phyloP scores from a whole-genome alignment of 2,797 vertebrate genomes.

The Gymnocypris eckloni region DNA sequence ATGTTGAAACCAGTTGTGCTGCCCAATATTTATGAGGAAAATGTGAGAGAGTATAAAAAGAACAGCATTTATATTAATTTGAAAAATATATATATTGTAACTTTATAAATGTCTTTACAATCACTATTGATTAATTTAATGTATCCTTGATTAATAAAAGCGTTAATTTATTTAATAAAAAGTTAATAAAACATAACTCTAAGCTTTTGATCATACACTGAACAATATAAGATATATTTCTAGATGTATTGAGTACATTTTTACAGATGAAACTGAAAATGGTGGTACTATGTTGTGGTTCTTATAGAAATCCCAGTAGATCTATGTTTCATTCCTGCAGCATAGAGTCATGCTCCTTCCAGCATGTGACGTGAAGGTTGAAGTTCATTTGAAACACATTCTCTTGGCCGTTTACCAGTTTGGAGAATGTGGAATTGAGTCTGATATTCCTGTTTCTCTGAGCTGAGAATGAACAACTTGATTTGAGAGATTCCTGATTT shows the following conservation, averaged over 20 bases:
- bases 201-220: neutral
- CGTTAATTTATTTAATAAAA: neutral
- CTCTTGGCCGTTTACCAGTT: constrained; percentile 19
- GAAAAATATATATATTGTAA: neutral
- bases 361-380: constrained; percentile 29
- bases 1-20: neutral
- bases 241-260: too few species aligned
- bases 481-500: constrained; percentile 39
- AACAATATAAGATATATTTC: neutral
- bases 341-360: neutral
- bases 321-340: neutral
- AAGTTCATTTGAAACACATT: constrained; percentile 47
- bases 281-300: neutral
- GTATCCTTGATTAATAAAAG: neutral
- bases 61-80: neutral
- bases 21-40: neutral
- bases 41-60: too few species aligned
- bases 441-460: constrained; percentile 31
- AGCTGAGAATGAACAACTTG: constrained; percentile 27
- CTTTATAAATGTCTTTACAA: neutral
- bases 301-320: neutral
- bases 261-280: neutral
- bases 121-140: neutral
- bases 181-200: neutral
- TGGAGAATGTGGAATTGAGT: constrained; percentile 37